These are phyloP conservation scores for Phrynosoma blainvillii DNA, from an alignment of 2,113 vertebrate species.

Conservation along the genomic window DNA sequence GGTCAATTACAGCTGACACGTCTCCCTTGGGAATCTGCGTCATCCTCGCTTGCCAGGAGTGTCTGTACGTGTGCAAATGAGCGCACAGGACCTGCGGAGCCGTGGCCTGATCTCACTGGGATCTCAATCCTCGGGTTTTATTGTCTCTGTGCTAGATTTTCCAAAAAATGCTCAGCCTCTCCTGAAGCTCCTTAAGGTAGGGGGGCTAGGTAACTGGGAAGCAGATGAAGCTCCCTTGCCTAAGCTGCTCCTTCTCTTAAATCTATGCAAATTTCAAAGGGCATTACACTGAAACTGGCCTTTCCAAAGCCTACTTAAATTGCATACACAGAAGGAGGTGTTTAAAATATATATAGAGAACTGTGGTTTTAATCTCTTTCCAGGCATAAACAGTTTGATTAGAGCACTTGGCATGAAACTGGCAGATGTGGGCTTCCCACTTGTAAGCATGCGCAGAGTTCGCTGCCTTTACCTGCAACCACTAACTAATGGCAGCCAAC, in stretches of 20 bases:
- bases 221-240: background rate
- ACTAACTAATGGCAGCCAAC: background rate
- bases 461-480: too few relatives aligned
- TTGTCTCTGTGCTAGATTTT: background rate
- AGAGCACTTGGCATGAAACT: background rate
- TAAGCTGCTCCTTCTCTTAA: background rate
- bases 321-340: background rate
- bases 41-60: background rate
- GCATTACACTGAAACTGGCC: background rate
- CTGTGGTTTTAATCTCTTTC: fast-evolving
- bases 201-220: background rate
- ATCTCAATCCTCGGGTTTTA: background rate
- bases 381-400: background rate
- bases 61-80: too few relatives aligned
- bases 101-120: too few relatives aligned
- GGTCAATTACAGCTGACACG: background rate
- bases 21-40: background rate
- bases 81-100: too few relatives aligned
- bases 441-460: background rate
- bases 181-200: background rate
- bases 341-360: background rate
- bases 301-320: background rate
- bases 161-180: background rate
- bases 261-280: background rate
- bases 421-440: background rate